A percentile compares a stretch with the other conserved stretches of the same genome.
Evolutionary conservation across 1,140 invertebrate genomes (phyloP).

Genomic region (Hypothenemus hampei): DNA sequence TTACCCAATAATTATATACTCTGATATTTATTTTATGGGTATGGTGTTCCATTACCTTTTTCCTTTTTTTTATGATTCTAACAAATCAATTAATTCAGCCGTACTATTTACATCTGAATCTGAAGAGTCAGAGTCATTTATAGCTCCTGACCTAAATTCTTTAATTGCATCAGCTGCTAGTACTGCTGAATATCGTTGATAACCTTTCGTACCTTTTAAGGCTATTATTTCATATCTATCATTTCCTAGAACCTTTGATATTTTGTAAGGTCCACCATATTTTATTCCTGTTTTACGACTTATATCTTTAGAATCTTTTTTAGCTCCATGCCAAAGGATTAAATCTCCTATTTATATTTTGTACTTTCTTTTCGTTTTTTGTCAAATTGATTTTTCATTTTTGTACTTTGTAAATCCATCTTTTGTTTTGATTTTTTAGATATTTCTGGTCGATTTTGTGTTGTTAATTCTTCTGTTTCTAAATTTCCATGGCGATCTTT

Average conservation of each 20-base stretch:
- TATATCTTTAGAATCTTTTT: constrained; percentile 7
- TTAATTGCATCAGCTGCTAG: constrained; percentile 10
- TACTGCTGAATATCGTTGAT: constrained; percentile 6
- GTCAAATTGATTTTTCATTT: constrained; percentile 19
- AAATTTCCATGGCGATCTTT: constrained; percentile 13
- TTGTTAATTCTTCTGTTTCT: not conserved
- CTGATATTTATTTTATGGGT: not conserved
- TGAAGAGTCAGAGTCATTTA: not conserved
- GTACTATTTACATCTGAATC: constrained; percentile 12
- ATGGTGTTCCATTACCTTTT: constrained; percentile 3
- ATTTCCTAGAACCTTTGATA: constrained; percentile 13
- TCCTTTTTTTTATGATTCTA: constrained; percentile 10
- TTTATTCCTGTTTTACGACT: constrained; percentile 16
- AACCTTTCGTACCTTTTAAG: constrained; percentile 15
- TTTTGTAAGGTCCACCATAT: constrained; percentile 22
- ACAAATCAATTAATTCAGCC: constrained; percentile 21
- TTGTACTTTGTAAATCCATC: constrained; percentile 8
- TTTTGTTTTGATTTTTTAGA: constrained; percentile 9
- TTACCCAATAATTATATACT: too few species aligned
- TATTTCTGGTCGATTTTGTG: constrained; percentile 3
- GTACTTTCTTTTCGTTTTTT: constrained; percentile 15
- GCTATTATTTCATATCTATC: constrained; percentile 22
- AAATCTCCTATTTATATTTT: constrained; percentile 16
- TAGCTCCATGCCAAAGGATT: constrained; percentile 1
- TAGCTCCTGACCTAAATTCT: constrained; percentile 1